Evolutionary conservation across 1,140 invertebrate species (phyloP).

Genomic region (Cotesia vestalis): DNA sequence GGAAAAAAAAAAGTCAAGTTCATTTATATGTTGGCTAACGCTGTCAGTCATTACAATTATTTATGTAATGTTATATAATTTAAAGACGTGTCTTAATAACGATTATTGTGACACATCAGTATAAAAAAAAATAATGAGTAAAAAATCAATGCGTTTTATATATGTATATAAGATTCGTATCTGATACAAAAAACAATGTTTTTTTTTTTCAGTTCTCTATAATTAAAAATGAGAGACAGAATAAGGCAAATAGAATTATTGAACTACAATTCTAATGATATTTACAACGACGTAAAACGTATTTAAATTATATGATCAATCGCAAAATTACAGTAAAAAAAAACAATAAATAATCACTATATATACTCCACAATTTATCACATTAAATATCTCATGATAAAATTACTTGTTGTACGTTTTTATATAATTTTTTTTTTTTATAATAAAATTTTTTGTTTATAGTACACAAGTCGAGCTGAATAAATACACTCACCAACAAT

Average conservation of each 20-base stretch:
- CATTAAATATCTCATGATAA: background rate
- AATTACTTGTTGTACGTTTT: background rate
- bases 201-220: no score
- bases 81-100: background rate
- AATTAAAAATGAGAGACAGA: no score
- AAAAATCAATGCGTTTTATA: background rate
- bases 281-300: no score
- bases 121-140: background rate
- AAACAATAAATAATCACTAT: no score
- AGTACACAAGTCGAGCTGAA: background rate
- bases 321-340: no score
- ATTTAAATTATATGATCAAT: no score
- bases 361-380: no score
- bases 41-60: constrained; percentile 1
- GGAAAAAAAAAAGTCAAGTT: constrained; percentile 11
- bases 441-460: no score
- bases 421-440: background rate
- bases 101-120: background rate
- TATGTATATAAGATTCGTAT: background rate
- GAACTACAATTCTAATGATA: no score
- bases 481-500: constrained; percentile 26
- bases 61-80: constrained; percentile 1
- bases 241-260: no score
- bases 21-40: constrained; percentile 1
- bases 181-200: no score